Evolutionary conservation across 2,797 vertebrate genomes (phyloP), one percentile per base, ranked within the genome.

Genomic region (Leucoraja ocellata): DNA sequence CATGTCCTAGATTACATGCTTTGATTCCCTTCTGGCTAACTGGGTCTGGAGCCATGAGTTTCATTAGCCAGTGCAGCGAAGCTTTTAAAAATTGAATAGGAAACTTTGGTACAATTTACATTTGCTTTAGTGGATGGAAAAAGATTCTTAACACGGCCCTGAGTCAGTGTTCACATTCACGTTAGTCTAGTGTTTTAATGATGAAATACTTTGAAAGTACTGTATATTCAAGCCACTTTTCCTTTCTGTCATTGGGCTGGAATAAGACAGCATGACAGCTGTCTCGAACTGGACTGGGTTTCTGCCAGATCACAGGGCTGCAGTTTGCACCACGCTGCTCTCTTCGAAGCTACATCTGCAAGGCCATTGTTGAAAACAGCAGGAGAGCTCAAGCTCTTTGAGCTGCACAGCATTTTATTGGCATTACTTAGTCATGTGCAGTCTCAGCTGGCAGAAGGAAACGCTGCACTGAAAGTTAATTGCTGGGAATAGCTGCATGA

Each of bases 191-290:
- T 92, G 36, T n/a, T 92, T 76, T 39, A 92, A 74, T 23, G 90
- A 4, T 92, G 71, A 76, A 25, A 14, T 39, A 65, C 39, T 92
- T 76, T 92, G 39, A 92, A 54, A 25, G 25, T 92, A 16, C 25
- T n/a, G 90, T 74, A 58, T 71, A 76, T 74, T 76, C 25, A 46
- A 25, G 71, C 6, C 4, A 58, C 68, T 74, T 91, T 80, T 39
- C 2, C 83, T 63, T 86, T 65, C 14, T 74, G 36, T 39, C 46
- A 7, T n/a, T 54, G 36, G 21, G 71, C 90, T 76, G 25, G 90
- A 92, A 76, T 46, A 92, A 54, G 90, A 58, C 71, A 73, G 90
- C 90, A 76, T 54, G 90, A 92, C 90, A 92, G 90, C 73, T 88
- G 84, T 88, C 84, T 92, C 13, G 76, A 92, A 92, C 76, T 92